Percentiles rank a stretch among this genome's conserved stretches.
Evolutionary conservation across 2,113 vertebrate species (phyloP).

Genomic region (Eptesicus fuscus): DNA sequence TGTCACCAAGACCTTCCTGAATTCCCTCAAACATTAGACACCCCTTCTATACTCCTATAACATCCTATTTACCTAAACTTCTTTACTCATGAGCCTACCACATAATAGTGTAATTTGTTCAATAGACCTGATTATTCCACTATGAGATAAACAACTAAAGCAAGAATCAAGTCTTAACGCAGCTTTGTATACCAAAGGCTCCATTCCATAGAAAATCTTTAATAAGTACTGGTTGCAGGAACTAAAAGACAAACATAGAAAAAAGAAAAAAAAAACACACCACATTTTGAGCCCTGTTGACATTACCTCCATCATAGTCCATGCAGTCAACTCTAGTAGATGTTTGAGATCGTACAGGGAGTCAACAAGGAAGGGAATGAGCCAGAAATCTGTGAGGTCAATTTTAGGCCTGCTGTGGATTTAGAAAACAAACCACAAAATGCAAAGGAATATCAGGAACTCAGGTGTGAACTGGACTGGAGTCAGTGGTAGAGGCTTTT

Average conservation of each 20-base stretch:
- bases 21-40: not conserved
- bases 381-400: not conserved
- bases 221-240: not conserved
- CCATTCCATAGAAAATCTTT: not conserved
- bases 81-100: not conserved
- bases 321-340: not conserved
- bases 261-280: not conserved
- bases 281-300: not conserved
- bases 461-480: not conserved
- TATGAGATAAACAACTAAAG: not conserved
- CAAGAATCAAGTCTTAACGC: not conserved
- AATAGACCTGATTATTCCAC: not conserved
- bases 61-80: not conserved
- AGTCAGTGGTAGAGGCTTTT: not conserved
- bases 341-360: not conserved
- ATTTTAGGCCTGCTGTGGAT: not conserved
- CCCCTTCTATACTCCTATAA: not conserved
- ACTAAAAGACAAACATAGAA: not conserved
- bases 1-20: not conserved
- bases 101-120: not conserved
- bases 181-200: not conserved
- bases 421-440: constrained; percentile 10
- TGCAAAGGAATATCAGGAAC: not conserved
- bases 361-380: not conserved
- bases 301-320: not conserved